Conservation (phyloP, 2,888 invertebrate species). For the Linnaemya vulpina region DNA sequence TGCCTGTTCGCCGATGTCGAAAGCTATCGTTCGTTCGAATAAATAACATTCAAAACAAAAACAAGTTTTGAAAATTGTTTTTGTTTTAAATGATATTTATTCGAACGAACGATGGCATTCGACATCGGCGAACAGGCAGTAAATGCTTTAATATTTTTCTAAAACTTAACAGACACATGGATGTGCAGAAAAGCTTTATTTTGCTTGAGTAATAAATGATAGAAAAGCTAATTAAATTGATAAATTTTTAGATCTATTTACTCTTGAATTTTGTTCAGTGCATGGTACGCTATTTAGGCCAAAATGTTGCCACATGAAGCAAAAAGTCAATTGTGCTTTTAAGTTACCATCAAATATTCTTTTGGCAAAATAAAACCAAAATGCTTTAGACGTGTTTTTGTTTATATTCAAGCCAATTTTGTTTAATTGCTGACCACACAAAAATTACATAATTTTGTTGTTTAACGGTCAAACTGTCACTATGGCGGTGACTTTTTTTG, state of each 20-base stretch:
- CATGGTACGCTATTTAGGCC: constrained; percentile 12
- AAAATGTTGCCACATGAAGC: constrained; percentile 33
- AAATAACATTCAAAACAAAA: no score
- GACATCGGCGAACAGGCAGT: no score
- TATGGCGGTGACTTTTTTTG: constrained; percentile 59
- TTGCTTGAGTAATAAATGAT: background rate
- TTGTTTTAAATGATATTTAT: no score
- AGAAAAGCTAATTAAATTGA: constrained; percentile 56
- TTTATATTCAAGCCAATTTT: constrained; percentile 27
- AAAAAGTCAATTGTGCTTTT: background rate
- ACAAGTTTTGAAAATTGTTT: no score
- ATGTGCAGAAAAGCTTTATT: constrained; percentile 12
- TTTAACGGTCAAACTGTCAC: constrained; percentile 40
- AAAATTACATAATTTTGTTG: constrained; percentile 45
- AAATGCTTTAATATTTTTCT: constrained; percentile 1
- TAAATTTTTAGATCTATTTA: background rate
- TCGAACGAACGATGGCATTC: no score
- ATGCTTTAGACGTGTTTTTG: background rate
- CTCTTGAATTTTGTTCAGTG: constrained; percentile 45
- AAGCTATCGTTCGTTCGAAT: no score
- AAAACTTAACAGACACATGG: constrained; percentile 23
- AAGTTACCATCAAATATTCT: constrained; percentile 34
- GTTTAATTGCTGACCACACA: constrained; percentile 44
- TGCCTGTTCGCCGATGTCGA: no score
- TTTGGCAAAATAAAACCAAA: constrained; percentile 7